These are phyloP conservation scores for Zootermopsis nevadensis DNA, from an alignment of 2,888 invertebrate genomes.

Conservation along the genomic window DNA sequence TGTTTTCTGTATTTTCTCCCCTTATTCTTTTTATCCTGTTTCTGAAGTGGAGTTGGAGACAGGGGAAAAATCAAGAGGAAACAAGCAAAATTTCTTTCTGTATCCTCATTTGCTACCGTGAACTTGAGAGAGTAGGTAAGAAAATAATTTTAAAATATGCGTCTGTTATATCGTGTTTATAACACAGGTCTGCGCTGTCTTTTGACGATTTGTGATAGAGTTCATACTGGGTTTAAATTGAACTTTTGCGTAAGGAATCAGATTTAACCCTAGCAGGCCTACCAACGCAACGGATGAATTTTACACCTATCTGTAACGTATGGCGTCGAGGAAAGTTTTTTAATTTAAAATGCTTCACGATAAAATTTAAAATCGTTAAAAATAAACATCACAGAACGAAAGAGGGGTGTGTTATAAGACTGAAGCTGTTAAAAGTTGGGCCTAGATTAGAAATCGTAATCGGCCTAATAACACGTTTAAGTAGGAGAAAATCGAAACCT, in stretches of 20 bases:
- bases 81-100: background rate
- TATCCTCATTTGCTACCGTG: slow-evolving; percentile 2
- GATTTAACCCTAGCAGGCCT: background rate
- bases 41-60: background rate
- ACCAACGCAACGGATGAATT: background rate
- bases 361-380: background rate
- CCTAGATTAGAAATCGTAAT: too few relatives aligned
- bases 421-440: too few relatives aligned
- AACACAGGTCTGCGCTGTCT: background rate
- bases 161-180: background rate
- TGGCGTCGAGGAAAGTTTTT: background rate
- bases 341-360: background rate
- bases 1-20: background rate
- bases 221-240: background rate
- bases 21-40: background rate
- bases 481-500: too few relatives aligned
- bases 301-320: background rate
- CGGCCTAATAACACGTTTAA: too few relatives aligned
- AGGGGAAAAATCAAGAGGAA: background rate
- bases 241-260: background rate
- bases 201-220: background rate
- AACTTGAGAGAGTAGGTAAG: background rate
- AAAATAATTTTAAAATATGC: slow-evolving; percentile 4
- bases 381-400: background rate
- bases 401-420: too few relatives aligned